Base-by-base conservation (phyloP, 2,113 vertebrate species). In the Tenebrosternarchus preto region DNA sequence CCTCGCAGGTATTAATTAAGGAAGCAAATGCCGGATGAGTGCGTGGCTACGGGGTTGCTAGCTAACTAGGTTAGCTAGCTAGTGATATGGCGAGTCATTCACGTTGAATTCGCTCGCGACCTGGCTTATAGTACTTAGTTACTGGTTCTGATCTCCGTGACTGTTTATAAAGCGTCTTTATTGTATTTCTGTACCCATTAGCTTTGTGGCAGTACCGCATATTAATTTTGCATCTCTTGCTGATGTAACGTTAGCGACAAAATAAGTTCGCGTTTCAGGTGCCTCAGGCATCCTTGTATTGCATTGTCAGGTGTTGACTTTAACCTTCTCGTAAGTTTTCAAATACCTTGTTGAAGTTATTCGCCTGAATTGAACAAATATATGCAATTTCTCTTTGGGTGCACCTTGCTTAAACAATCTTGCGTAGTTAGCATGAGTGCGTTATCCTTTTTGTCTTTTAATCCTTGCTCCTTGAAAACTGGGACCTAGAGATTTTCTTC, bases 1-100 rank as follows among this genome's bases (percentile, higher is more conserved):
- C 43, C 29, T 39, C 5, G 46, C 36, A 73, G 31, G 55, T 43
- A 46, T 74, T 69, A 2, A 77, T 33, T 1, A 27, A 80, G 24
- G 57, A 78, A 76, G 46, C 20, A 4, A 50, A 25, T 22, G 56
- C 20, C 79, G 61, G 55, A 70, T 85, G 80, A 66, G 70, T 78
- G 61, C 80, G 77, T 79, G 83, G 33, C 72, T 82, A n/a, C 31
- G 25, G 57, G 19, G 66, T 72, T 63, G 73, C 59, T 77, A 76
- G 55, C 68, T n/a, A n/a, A n/a, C n/a, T n/a, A n/a, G n/a, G 7
- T 67, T 63, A 43, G 72, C 70, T 36, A 72, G 43, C 43, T 15
- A 2, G 43, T 9, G 39, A 64, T 6, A 63, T 66, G 79, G 61
- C 80, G 72, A 76, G 64, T 81, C 73, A 81, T 70, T 66, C 25